Percentiles rank a stretch among this genome's conserved stretches.
These are phyloP conservation scores for Drosophila acutilabella DNA, from an alignment of 2,888 invertebrate species.

Conservation along the genomic window DNA sequence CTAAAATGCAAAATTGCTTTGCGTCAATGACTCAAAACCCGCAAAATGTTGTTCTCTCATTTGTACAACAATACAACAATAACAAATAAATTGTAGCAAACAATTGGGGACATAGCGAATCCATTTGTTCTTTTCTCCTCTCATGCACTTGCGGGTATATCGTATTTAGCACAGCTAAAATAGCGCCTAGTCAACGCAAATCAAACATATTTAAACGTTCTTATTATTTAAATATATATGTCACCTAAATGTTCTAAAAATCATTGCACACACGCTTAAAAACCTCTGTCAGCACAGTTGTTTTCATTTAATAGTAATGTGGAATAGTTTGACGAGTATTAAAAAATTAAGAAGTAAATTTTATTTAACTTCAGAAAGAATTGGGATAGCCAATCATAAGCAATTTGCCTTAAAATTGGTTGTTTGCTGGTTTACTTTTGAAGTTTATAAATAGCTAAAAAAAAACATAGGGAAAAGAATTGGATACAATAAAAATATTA, in stretches of 20 bases:
- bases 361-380: too few relatives aligned
- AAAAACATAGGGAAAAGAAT: too few relatives aligned
- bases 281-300: too few relatives aligned
- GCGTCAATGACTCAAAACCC: slow-evolving; percentile 78
- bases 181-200: slow-evolving; percentile 9
- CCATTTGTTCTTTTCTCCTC: slow-evolving; percentile 34
- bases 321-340: too few relatives aligned
- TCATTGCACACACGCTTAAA: too few relatives aligned
- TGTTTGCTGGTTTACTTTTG: too few relatives aligned
- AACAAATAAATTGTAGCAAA: slow-evolving; percentile 26
- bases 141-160: slow-evolving; percentile 20
- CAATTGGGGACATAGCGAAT: slow-evolving; percentile 42
- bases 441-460: too few relatives aligned
- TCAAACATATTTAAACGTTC: not conserved
- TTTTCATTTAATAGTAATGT: too few relatives aligned
- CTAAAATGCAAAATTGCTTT: slow-evolving; percentile 80
- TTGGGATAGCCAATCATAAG: too few relatives aligned
- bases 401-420: too few relatives aligned
- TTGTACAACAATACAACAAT: slow-evolving; percentile 48
- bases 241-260: slow-evolving; percentile 6
- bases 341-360: too few relatives aligned
- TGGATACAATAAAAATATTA: too few relatives aligned
- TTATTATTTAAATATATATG: slow-evolving; percentile 37
- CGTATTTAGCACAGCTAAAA: slow-evolving; percentile 37
- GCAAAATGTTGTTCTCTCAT: slow-evolving; percentile 55